Conservation (phyloP, 2,113 vertebrate genomes). For the Trematomus loennbergii region DNA sequence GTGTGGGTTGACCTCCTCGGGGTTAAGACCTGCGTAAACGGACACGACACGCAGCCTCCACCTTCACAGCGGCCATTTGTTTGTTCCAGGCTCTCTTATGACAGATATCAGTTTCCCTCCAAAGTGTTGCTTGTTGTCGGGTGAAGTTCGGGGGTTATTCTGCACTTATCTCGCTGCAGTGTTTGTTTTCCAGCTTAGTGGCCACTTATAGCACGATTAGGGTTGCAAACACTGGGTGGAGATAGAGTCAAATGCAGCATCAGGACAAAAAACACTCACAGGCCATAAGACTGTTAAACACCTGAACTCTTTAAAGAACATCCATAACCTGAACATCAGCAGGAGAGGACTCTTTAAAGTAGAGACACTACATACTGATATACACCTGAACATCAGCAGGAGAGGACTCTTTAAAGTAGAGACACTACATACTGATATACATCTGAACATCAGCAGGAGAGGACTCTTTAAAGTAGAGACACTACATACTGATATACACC, state of each 20-base stretch:
- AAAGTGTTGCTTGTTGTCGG: constrained; percentile 39
- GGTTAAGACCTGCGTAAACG: constrained; percentile 57
- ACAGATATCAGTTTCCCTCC: constrained; percentile 31
- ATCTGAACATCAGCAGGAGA: no score
- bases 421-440: no score
- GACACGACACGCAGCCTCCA: constrained; percentile 49
- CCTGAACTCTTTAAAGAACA: no score
- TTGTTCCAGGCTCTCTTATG: constrained; percentile 37
- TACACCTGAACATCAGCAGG: no score
- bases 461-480: no score
- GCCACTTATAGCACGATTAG: constrained; percentile 39
- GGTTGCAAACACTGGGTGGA: constrained; percentile 40
- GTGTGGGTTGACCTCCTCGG: constrained; percentile 36
- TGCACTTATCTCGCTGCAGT: constrained; percentile 15
- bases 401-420: no score
- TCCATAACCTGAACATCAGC: no score
- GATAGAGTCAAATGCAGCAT: not conserved
- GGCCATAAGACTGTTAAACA: no score
- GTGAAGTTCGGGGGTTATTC: constrained; percentile 25
- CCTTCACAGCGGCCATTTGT: constrained; percentile 37
- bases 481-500: no score
- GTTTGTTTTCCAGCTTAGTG: constrained; percentile 38
- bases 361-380: no score
- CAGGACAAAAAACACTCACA: no score
- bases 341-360: no score